Percentiles rank a stretch among this genome's conserved stretches.
Evolutionary conservation across 1,140 invertebrate genomes (phyloP).

Genomic region (Trichomalopsis sarcophagae): DNA sequence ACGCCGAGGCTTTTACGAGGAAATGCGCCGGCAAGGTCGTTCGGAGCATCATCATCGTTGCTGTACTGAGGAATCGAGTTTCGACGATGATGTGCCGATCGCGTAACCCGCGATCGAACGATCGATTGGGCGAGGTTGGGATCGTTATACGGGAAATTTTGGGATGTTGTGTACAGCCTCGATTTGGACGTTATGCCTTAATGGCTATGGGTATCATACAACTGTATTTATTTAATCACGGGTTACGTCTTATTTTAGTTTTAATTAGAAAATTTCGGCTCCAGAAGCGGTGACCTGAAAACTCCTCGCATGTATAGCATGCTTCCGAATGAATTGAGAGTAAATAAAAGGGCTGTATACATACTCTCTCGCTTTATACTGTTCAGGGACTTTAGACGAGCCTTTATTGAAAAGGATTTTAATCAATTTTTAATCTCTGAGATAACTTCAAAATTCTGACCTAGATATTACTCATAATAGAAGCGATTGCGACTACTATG

Average conservation of each 20-base stretch:
- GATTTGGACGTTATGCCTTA: neutral
- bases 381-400: no score
- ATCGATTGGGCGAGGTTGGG: neutral
- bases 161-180: neutral
- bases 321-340: neutral
- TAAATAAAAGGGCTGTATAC: neutral
- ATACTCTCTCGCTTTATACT: no score
- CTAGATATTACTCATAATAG: no score
- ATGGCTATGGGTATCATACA: neutral
- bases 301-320: neutral
- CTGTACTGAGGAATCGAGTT: neutral
- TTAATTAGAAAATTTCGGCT: neutral
- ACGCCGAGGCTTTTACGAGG: slow-evolving; percentile 56
- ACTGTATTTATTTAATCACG: neutral
- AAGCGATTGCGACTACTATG: no score
- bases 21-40: slow-evolving; percentile 12
- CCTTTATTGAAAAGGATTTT: neutral
- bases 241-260: neutral
- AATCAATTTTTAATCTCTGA: neutral
- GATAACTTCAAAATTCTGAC: no score
- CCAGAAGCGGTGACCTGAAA: neutral
- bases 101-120: neutral
- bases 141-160: neutral
- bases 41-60: neutral
- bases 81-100: neutral